A percentile compares a stretch with the other conserved stretches of the same genome.
Conservation (phyloP, 2,797 vertebrate species). For the Lagocephalus sceleratus region DNA sequence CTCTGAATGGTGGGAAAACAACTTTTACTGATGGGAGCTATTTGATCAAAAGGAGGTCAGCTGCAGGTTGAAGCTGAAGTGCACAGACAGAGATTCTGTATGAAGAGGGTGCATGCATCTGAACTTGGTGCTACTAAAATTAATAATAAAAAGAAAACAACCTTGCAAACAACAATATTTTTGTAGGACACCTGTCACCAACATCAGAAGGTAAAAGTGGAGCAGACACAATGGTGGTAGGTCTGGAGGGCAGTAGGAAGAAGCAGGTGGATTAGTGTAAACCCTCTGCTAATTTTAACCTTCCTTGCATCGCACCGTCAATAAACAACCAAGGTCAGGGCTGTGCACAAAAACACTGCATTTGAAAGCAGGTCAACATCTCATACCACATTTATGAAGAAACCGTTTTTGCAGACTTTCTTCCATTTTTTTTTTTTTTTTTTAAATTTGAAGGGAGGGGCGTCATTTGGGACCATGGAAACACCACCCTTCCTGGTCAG, state of each 20-base stretch:
- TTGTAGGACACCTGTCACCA: not conserved
- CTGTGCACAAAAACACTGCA: constrained; percentile 1
- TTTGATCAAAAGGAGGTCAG: constrained; percentile 23
- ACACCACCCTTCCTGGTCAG: too few species aligned
- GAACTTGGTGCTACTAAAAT: too few species aligned
- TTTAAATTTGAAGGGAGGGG: too few species aligned
- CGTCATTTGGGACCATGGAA: too few species aligned
- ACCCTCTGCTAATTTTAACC: constrained; percentile 64
- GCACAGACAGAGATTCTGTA: constrained; percentile 16
- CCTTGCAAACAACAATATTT: not conserved
- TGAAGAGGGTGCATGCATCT: not conserved
- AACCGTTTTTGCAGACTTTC: not conserved
- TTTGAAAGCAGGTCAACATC: not conserved
- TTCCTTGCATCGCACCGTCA: constrained; percentile 31
- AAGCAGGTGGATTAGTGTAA: constrained; percentile 64
- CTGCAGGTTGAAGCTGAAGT: constrained; percentile 17
- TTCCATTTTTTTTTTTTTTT: not conserved
- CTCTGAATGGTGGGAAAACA: constrained; percentile 10
- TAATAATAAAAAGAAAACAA: not conserved
- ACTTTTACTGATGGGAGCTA: constrained; percentile 10
- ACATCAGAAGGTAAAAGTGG: not conserved
- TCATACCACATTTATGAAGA: not conserved
- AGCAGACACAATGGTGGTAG: constrained; percentile 9
- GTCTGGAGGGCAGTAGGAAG: constrained; percentile 43
- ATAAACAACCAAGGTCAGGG: constrained; percentile 29